Evolutionary conservation across 2,888 invertebrate species (phyloP).

Genomic region (Chymomyza caudatula): DNA sequence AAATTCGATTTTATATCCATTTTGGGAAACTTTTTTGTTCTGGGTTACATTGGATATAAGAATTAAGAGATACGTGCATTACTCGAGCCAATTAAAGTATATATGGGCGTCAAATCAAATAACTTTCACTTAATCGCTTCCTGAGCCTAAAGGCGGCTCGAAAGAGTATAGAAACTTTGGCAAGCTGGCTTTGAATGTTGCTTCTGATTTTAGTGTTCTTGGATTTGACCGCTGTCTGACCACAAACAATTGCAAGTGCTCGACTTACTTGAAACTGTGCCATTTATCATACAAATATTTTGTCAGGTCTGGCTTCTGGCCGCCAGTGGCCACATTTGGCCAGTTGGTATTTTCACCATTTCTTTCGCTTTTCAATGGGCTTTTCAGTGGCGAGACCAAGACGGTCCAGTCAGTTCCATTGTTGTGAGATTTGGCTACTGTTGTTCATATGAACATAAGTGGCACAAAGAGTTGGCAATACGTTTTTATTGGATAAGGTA

Average conservation of each 20-base stretch:
- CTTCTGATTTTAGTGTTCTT: background rate
- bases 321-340: conserved; percentile 44
- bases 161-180: no score
- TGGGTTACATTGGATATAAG: no score
- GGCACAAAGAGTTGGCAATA: background rate
- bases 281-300: conserved; percentile 73
- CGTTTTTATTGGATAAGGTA: background rate
- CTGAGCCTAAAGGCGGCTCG: no score
- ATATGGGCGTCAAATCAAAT: no score
- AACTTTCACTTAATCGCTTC: no score
- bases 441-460: background rate
- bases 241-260: conserved; percentile 63
- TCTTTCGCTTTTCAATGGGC: conserved; percentile 65
- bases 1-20: no score
- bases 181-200: background rate
- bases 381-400: conserved; percentile 5
- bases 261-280: conserved; percentile 68
- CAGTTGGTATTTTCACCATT: conserved; percentile 59
- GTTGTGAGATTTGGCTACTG: conserved; percentile 9
- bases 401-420: conserved; percentile 8
- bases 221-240: conserved; percentile 19
- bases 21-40: no score
- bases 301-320: conserved; percentile 41
- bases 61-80: no score
- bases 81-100: no score